Percentiles rank a stretch among this genome's conserved stretches.
phyloP scores from a whole-genome alignment of 2,113 vertebrate species.

The Tylochromis polylepis region DNA sequence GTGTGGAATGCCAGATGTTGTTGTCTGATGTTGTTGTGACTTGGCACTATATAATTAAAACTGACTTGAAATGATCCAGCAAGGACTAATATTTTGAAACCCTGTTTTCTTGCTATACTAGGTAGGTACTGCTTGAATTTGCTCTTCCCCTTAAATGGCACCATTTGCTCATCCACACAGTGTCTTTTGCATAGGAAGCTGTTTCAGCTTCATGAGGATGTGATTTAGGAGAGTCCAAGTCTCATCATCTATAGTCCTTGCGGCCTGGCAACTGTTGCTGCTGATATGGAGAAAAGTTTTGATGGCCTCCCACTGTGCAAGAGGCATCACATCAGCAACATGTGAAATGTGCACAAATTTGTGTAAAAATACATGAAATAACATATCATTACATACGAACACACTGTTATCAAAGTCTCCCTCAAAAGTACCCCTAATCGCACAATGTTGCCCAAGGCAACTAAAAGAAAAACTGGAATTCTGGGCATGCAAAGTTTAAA shows the following conservation, averaged over 20 bases:
- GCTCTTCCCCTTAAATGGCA: too few relatives aligned
- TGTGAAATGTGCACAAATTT: not conserved
- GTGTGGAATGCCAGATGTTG: not conserved
- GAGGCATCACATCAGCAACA: not conserved
- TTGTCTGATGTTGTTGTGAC: not conserved
- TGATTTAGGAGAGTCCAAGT: too few relatives aligned
- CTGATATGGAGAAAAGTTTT: not conserved
- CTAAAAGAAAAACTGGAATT: not conserved
- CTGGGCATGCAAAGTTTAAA: not conserved
- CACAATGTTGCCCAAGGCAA: not conserved
- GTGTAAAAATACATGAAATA: not conserved
- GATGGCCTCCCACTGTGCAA: not conserved
- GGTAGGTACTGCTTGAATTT: too few relatives aligned
- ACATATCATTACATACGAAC: not conserved
- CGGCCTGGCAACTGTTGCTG: not conserved
- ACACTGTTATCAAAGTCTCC: not conserved
- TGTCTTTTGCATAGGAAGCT: too few relatives aligned
- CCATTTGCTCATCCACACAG: too few relatives aligned
- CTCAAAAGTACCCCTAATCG: not conserved
- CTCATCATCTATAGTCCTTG: too few relatives aligned
- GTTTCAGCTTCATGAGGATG: too few relatives aligned
- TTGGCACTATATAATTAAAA: not conserved
- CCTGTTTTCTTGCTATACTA: too few relatives aligned
- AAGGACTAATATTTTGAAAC: not conserved
- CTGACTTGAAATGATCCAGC: not conserved